Evolutionary conservation across 2,113 vertebrate species (phyloP).

Genomic region (Trematocara macrostoma): DNA sequence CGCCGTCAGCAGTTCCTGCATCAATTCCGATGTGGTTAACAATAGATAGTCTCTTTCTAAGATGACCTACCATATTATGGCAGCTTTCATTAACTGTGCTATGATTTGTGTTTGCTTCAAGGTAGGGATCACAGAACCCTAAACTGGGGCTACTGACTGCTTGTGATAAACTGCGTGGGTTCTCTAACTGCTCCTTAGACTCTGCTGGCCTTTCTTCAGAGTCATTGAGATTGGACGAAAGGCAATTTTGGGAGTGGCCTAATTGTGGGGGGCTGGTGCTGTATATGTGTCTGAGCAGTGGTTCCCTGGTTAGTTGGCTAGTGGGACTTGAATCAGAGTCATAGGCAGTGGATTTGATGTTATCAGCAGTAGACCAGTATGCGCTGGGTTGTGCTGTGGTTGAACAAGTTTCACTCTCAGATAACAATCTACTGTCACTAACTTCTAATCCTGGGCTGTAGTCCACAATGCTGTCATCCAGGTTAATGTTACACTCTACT

Average conservation of each 20-base stretch:
- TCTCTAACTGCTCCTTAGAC: slow-evolving; percentile 63
- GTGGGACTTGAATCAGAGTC: slow-evolving; percentile 76
- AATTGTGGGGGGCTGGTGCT: slow-evolving; percentile 22
- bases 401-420: slow-evolving; percentile 9
- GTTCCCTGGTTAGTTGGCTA: slow-evolving; percentile 78
- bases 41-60: slow-evolving; percentile 59
- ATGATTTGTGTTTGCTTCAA: slow-evolving; percentile 48
- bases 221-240: slow-evolving; percentile 41
- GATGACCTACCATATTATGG: slow-evolving; percentile 49
- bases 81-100: slow-evolving; percentile 35
- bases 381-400: slow-evolving; percentile 37
- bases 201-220: slow-evolving; percentile 33
- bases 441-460: slow-evolving; percentile 67
- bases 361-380: slow-evolving; percentile 68
- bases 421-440: slow-evolving; percentile 56
- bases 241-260: slow-evolving; percentile 35
- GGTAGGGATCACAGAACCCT: slow-evolving; percentile 72
- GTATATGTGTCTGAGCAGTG: slow-evolving; percentile 66
- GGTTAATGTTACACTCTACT: slow-evolving; percentile 73
- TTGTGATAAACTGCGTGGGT: slow-evolving; percentile 70
- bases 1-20: slow-evolving; percentile 49
- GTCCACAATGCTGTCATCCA: slow-evolving; percentile 77
- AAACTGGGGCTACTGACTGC: slow-evolving; percentile 66
- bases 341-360: slow-evolving; percentile 32
- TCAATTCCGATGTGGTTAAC: slow-evolving; percentile 65